Conservation (phyloP, 2,797 vertebrate genomes). For the Danio tinwini region DNA sequence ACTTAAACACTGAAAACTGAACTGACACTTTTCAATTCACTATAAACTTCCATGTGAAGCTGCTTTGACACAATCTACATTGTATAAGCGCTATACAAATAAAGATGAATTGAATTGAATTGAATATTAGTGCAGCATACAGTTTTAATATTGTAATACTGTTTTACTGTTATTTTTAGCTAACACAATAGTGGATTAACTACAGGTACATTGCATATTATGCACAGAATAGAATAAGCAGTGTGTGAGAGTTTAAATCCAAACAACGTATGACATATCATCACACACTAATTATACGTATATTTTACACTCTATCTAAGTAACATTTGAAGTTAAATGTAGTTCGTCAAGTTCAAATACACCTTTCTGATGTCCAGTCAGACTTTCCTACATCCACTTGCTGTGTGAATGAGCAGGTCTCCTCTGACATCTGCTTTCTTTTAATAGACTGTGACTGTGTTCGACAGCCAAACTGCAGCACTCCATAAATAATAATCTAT, state of each 20-base stretch:
- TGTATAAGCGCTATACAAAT: too few relatives aligned
- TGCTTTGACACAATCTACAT: too few relatives aligned
- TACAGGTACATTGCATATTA: not conserved
- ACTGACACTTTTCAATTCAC: too few relatives aligned
- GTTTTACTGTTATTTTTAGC: not conserved
- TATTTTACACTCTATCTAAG: not conserved
- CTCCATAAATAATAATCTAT: conserved; percentile 63
- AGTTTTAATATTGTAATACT: too few relatives aligned
- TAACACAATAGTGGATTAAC: too few relatives aligned
- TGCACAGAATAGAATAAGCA: not conserved
- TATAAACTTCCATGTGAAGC: too few relatives aligned
- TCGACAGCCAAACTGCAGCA: conserved; percentile 42
- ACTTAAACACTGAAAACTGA: too few relatives aligned
- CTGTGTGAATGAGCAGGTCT: conserved; percentile 3
- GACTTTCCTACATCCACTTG: not conserved
- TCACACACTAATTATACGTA: not conserved
- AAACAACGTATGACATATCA: too few relatives aligned
- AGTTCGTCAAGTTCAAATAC: not conserved
- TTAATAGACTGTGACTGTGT: conserved; percentile 57
- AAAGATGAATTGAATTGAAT: too few relatives aligned
- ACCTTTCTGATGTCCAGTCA: not conserved
- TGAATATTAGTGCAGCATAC: too few relatives aligned
- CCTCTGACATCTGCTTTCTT: conserved; percentile 38
- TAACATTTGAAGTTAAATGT: not conserved
- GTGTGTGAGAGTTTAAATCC: not conserved